A percentile compares a stretch with the other conserved stretches of the same genome.
phyloP scores from a whole-genome alignment of 2,113 vertebrate genomes.

The Tragelaphus imberbis region DNA sequence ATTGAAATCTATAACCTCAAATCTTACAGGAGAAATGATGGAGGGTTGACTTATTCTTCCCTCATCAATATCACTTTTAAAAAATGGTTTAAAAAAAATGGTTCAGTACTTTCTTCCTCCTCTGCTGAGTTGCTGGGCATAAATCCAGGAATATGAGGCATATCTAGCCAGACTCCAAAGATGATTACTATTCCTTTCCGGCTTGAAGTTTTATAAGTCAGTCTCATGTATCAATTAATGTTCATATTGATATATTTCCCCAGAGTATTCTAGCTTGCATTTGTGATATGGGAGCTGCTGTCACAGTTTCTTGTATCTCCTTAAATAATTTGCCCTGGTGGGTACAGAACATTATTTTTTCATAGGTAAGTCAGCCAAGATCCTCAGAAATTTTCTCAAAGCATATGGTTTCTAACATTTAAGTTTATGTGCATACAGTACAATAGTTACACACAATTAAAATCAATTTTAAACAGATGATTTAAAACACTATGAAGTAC shows the following conservation, averaged over 20 bases:
- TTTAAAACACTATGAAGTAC: not conserved
- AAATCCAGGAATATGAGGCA: not conserved
- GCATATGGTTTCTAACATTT: not conserved
- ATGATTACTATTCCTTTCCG: constrained; percentile 20
- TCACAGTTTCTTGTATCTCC: not conserved
- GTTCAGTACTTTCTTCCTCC: not conserved
- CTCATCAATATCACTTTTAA: not conserved
- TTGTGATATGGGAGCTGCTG: not conserved
- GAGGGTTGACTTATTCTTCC: not conserved
- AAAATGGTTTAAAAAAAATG: not conserved
- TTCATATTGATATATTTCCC: not conserved
- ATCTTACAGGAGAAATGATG: not conserved
- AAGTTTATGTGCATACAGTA: not conserved
- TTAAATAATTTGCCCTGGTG: not conserved
- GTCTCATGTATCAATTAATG: not conserved
- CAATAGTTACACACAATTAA: not conserved
- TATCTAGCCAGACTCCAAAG: not conserved
- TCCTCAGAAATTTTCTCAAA: not conserved
- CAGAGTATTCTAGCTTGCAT: not conserved
- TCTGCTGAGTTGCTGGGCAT: not conserved
- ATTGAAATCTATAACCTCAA: not conserved
- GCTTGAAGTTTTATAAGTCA: constrained; percentile 30
- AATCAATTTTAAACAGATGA: not conserved
- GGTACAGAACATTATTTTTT: not conserved
- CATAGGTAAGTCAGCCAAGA: not conserved